Evolutionary conservation across 2,113 vertebrate genomes (phyloP).

Genomic region (Epinephelus moara): DNA sequence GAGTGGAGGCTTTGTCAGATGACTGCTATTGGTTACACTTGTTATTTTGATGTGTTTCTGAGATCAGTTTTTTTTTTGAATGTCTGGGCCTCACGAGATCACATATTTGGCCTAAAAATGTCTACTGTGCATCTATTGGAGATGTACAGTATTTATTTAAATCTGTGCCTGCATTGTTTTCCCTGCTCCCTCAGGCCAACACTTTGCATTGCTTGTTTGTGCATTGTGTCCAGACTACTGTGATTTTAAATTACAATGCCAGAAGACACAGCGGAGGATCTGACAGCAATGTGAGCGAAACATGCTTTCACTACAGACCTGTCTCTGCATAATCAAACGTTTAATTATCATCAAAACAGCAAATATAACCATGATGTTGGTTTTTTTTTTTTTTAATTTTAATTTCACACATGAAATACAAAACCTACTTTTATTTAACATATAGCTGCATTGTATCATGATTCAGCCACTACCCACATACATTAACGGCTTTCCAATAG

Average conservation of each 20-base stretch:
- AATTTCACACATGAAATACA: neutral
- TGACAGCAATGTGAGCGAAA: conserved; percentile 15
- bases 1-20: conserved; percentile 27
- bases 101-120: conserved; percentile 27
- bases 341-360: neutral
- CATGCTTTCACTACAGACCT: neutral
- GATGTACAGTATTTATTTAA: conserved; percentile 12
- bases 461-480: neutral
- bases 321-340: neutral
- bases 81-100: conserved; percentile 5
- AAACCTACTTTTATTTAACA: neutral
- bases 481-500: neutral
- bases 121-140: conserved; percentile 6
- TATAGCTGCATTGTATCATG: neutral
- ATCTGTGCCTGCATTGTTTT: conserved; percentile 4
- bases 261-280: neutral
- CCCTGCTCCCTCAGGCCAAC: neutral
- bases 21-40: conserved; percentile 5
- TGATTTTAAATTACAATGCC: neutral
- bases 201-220: neutral
- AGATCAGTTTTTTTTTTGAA: neutral
- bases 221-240: neutral
- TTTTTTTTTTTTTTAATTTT: neutral
- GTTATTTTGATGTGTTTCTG: conserved; percentile 25
- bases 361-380: neutral